A percentile compares a stretch with the other conserved stretches of the same genome.
Evolutionary conservation across 1,140 invertebrate genomes (phyloP).

Genomic region (Drosophila bifasciata): DNA sequence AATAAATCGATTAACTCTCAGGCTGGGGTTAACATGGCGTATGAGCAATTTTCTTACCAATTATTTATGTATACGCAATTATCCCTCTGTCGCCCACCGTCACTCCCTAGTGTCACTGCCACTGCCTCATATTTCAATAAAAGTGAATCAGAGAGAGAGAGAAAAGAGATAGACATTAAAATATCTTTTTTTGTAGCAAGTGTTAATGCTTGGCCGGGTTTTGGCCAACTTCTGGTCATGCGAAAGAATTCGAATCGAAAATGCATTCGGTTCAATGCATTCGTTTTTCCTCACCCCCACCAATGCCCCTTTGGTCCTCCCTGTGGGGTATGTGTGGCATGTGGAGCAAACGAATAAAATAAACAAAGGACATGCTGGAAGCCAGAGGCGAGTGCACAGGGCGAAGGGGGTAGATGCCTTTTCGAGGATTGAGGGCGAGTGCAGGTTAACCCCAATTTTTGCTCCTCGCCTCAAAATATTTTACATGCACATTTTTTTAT

Average conservation of each 20-base stretch:
- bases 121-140: too few relatives aligned
- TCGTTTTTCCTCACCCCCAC: not conserved
- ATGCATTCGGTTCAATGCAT: conserved; percentile 44
- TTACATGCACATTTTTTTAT: conserved; percentile 77
- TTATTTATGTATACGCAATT: conserved; percentile 64
- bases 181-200: not conserved
- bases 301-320: too few relatives aligned
- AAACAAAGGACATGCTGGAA: conserved; percentile 38
- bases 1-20: conserved; percentile 71
- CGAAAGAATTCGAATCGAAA: conserved; percentile 44
- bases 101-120: not conserved
- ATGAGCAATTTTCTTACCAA: conserved; percentile 61
- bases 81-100: conserved; percentile 17
- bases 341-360: conserved; percentile 27
- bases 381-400: not conserved
- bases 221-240: conserved; percentile 18
- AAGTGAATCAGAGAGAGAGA: too few relatives aligned
- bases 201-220: conserved; percentile 24
- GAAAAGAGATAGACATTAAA: too few relatives aligned
- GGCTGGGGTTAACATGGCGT: conserved; percentile 33
- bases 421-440: conserved; percentile 31
- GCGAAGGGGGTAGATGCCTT: conserved; percentile 1
- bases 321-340: not conserved
- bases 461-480: conserved; percentile 60
- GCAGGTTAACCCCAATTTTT: conserved; percentile 76